Percentiles rank a stretch among this genome's conserved stretches.
These are phyloP conservation scores for Antheraea mylitta DNA, from an alignment of 1,140 invertebrate species.

Conservation along the genomic window DNA sequence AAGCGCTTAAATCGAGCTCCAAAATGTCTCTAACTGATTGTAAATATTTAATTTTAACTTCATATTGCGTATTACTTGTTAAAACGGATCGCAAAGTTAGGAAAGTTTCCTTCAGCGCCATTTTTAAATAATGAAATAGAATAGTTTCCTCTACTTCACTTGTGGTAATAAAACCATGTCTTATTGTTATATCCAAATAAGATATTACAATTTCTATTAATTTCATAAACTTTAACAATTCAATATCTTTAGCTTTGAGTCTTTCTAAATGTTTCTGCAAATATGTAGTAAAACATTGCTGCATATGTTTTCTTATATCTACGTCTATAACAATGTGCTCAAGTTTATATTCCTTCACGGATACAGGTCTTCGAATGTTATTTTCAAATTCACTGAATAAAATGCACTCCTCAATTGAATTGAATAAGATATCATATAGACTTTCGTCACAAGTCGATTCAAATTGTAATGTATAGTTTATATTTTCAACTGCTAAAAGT, in stretches of 20 bases:
- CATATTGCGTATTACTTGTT: conserved; percentile 35
- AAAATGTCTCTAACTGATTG: conserved; percentile 41
- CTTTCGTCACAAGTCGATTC: conserved; percentile 22
- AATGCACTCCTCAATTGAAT: conserved; percentile 48
- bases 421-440: conserved; percentile 46
- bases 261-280: conserved; percentile 23
- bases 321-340: conserved; percentile 34
- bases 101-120: conserved; percentile 36
- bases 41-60: conserved; percentile 41
- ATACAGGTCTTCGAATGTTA: conserved; percentile 18
- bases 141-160: conserved; percentile 24
- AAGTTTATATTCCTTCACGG: neutral
- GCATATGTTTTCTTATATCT: conserved; percentile 32
- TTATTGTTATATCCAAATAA: conserved; percentile 43
- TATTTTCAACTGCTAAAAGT: conserved; percentile 54
- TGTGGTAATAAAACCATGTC: conserved; percentile 26
- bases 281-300: conserved; percentile 34
- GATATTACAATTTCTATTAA: conserved; percentile 35
- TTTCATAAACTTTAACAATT: conserved; percentile 35
- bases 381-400: conserved; percentile 61
- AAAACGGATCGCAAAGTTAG: conserved; percentile 30
- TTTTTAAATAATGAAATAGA: conserved; percentile 32
- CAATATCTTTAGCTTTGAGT: conserved; percentile 28
- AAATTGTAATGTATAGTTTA: conserved; percentile 14
- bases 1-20: conserved; percentile 38